Evolutionary conservation across 2,797 vertebrate species (phyloP).

Genomic region (Allobates femoralis): DNA sequence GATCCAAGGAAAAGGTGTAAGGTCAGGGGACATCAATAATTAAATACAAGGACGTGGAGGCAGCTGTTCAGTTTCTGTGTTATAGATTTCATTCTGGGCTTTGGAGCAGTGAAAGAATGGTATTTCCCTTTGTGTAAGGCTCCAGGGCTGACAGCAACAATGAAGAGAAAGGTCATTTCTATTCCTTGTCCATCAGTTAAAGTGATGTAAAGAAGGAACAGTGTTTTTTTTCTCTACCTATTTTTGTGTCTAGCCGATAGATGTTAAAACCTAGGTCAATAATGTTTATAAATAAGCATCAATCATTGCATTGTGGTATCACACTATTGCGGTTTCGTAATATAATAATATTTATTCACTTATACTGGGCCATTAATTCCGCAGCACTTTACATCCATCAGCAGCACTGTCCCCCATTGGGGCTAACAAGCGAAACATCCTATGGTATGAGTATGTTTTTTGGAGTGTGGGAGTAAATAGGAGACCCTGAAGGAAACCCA

Average conservation of each 20-base stretch:
- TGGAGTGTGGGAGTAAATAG: too few relatives aligned
- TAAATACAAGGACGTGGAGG: slow-evolving; percentile 34
- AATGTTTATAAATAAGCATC: not conserved
- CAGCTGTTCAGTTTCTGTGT: slow-evolving; percentile 32
- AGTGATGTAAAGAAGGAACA: not conserved
- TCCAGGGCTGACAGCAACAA: slow-evolving; percentile 1
- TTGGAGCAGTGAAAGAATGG: slow-evolving; percentile 24
- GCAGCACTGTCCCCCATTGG: too few relatives aligned
- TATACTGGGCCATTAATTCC: too few relatives aligned
- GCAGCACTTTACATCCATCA: too few relatives aligned
- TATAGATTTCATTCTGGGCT: slow-evolving; percentile 44
- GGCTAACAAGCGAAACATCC: too few relatives aligned
- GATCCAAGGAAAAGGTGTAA: slow-evolving; percentile 48
- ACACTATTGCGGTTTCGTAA: not conserved
- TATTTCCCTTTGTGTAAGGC: slow-evolving; percentile 35
- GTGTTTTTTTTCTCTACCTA: not conserved
- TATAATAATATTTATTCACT: too few relatives aligned
- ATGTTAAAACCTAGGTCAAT: not conserved
- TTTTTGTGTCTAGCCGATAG: not conserved
- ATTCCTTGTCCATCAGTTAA: slow-evolving; percentile 9
- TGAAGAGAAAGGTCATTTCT: slow-evolving; percentile 27
- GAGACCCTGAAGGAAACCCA: too few relatives aligned
- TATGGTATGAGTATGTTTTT: too few relatives aligned
- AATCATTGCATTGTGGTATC: not conserved
- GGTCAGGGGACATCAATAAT: slow-evolving; percentile 55